Evolutionary conservation across 2,888 invertebrate species (phyloP), one percentile per base, ranked within the genome.

Genomic region (Pinctada fucata): DNA sequence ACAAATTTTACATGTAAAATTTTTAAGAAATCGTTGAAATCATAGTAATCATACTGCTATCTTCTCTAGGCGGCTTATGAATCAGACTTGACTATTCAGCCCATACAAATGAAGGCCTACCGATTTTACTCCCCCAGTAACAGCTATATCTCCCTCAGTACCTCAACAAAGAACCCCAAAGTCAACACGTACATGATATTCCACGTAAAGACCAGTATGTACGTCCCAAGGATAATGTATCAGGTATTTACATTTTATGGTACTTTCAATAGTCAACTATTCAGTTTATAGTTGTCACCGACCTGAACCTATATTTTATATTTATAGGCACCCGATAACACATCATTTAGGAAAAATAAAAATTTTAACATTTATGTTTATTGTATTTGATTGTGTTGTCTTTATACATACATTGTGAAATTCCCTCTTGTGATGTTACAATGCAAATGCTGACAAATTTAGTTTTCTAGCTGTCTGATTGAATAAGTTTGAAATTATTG

Each of bases 111-210:
- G 80, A 84, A 79, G 70, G 87, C 89, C 1, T 83, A 82, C 8
- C 78, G 87, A 10, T 97, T 97, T 91, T 95, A 95, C 93, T 97
- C 97, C 75, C 96, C 96, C 0, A 94, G 95, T 82, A 95, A 96
- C 91, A 96, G 96, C 85, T 97, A 97, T 90, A 95, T 98, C 8
- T 96, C 97, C 90, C 95, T 98, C 45, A 94, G 95, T 4, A 97
- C 98, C 1, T 97, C 96, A 82, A 98, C 98, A 0, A 94, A 84
- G 49, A 79, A 82, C 70, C 91, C 91, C 0, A 85, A 85, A 94
- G 96, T 96, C 16, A 98, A 98, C 51, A 97, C 98, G 92, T 98
- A 97, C 91, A 96, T 98, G 88, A 95, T 99, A 78, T 96, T 99
- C 91, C 98, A 98, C 91, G 96, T 99, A 48, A 95, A 97, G 86